Evolutionary conservation across 2,113 vertebrate genomes (phyloP), one percentile per base, ranked within the genome.

Genomic region (Australoheros scitulus): DNA sequence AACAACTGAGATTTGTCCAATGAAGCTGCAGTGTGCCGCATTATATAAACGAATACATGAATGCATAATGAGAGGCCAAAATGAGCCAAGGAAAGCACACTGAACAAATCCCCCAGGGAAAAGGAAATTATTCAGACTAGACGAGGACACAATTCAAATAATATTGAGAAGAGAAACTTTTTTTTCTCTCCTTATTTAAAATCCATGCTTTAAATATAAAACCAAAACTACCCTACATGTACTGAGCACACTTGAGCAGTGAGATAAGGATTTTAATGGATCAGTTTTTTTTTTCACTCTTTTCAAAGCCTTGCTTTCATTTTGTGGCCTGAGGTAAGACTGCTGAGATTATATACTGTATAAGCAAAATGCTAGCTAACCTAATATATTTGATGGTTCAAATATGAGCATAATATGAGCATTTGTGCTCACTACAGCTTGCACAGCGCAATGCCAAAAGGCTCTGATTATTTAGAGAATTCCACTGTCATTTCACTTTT

Each of bases 21-120:
- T 82, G 75, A 84, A 82, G 89, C 86, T 60, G 87, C 86, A 80
- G 90, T 32, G 75, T 86, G 91, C 88, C 34, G 81, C 81, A 84
- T 92, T 91, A 92, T 88, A 90, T 88, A 92, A 92, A 93, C 56
- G 76, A 90, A 92, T 90, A 90, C 87, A 91, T 92, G 88, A 92
- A 94, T 91, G 88, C 84, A 91, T 93, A 92, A 92, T 90, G 84
- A 92, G 85, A 79, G 89, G 89, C 76, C 85, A 81, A 90, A 95
- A 91, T 88, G 91, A 92, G 90, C 92, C 90, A 91, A 88, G 84
- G 72, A 92, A 92, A 88, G 86, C 84, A 88, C 76, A 81, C 18
- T 84, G 86, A 91, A 89, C 81, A 87, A 90, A 88, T 80, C 85
- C 92, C 91, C 84, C 83, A 61, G 78, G 90, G 92, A 75, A 85